Base-by-base conservation (phyloP, 2,797 vertebrate species). In the Catostomus latipinnis region DNA sequence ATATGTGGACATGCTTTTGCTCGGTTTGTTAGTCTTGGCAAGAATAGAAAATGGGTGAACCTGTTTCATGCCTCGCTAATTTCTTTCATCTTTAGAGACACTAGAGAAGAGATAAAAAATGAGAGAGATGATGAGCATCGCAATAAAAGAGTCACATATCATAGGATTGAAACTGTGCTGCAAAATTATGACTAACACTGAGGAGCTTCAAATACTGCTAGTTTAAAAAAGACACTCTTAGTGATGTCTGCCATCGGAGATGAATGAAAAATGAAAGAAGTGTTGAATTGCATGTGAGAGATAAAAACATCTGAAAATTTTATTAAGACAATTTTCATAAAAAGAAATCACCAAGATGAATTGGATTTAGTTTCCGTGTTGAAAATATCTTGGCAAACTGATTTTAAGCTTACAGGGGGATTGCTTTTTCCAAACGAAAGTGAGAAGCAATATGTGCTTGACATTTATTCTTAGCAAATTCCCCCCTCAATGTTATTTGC, bases 381-480 rank as follows among this genome's bases (percentile, higher is more conserved):
- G 8, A 34, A 75, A 74, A 70, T 63, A 54, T 63, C 61, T 63
- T 5, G 34, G 45, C 0, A 18, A 56, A 53, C 53, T 61, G 72
- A 65, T 82, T 71, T 66, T 69, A 68, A 76, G 73, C 54, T 56
- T 70, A 48, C 54, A 16, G 52, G 46, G 53, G 54, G 75, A 65
- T 75, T 65, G 46, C 63, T 34, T 70, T 71, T 49, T 80, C 13
- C 63, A 75, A 71, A 57, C 58, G 10, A 65, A 61, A 74, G 56
- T 60, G 54, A 82, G 58, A 80, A 70, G 49, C 61, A 80, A 82
- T 67, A 73, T 80, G 70, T 67, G 57, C 56, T 70, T 83, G 77
- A 71, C 82, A 76, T 83, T 80, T 80, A 79, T 75, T 71, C 82
- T 72, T 63, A 68, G 58, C 74, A 80, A 62, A 67, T 70, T 76